Evolutionary conservation across 2,113 vertebrate species (phyloP).

Genomic region (Hyaena hyaena): DNA sequence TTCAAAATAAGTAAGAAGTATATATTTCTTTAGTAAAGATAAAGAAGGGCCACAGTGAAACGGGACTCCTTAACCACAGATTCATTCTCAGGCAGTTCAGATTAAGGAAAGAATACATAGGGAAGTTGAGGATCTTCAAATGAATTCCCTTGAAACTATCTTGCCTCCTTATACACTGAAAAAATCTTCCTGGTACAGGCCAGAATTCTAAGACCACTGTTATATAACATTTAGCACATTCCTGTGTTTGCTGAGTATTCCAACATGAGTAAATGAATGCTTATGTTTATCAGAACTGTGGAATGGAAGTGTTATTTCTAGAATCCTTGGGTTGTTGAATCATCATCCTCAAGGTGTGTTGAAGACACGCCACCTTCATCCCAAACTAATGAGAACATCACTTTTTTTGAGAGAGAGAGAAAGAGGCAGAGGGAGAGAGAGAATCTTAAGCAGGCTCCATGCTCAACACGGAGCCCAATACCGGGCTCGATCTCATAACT

Average conservation of each 20-base stretch:
- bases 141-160: constrained; percentile 6
- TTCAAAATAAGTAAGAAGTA: constrained; percentile 27
- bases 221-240: constrained; percentile 5
- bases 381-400: neutral
- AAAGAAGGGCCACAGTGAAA: neutral
- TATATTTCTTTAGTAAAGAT: constrained; percentile 39
- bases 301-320: neutral
- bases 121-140: neutral
- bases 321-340: neutral
- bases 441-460: no score
- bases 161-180: constrained; percentile 4
- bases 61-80: neutral
- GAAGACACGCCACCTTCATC: neutral
- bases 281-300: constrained; percentile 31
- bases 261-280: neutral
- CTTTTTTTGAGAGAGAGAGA: neutral
- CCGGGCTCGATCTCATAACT: no score
- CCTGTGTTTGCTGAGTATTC: neutral
- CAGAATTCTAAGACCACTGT: constrained; percentile 33
- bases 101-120: constrained; percentile 29
- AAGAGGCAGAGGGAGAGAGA: no score
- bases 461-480: no score
- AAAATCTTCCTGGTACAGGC: neutral
- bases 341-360: neutral
- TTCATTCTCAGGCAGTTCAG: constrained; percentile 21